A percentile compares a stretch with the other conserved stretches of the same genome.
These are phyloP conservation scores for Corella eumyota DNA, from an alignment of 23 tunicate species.

Conservation along the genomic window DNA sequence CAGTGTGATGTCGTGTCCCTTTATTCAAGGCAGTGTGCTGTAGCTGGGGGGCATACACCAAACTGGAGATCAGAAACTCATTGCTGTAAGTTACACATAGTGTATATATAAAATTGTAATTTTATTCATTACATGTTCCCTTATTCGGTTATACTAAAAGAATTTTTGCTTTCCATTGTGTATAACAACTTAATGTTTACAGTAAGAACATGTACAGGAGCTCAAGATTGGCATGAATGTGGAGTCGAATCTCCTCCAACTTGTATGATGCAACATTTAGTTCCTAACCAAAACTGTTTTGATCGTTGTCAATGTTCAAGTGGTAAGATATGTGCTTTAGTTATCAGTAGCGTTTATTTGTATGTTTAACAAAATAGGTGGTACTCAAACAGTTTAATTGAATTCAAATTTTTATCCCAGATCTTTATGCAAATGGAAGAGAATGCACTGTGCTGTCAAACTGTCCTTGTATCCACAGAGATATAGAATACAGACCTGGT, in stretches of 20 bases:
- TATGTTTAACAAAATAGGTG: background rate
- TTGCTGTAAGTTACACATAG: constrained; percentile 63
- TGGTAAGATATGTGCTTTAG: constrained; percentile 12
- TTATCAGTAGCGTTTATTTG: background rate
- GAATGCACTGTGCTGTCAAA: constrained; percentile 18
- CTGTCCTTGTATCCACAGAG: constrained; percentile 56
- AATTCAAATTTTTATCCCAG: constrained; percentile 2
- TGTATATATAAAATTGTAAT: too few relatives aligned
- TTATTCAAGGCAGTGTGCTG: constrained; percentile 39
- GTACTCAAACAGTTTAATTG: background rate
- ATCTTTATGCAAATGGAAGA: constrained; percentile 14
- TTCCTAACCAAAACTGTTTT: constrained; percentile 26
- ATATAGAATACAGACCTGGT: constrained; percentile 31
- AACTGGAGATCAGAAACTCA: constrained; percentile 26
- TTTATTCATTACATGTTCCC: too few relatives aligned
- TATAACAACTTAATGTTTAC: too few relatives aligned
- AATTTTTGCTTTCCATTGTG: too few relatives aligned
- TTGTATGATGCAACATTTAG: constrained; percentile 21
- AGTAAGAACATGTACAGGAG: constrained; percentile 22
- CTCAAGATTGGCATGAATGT: constrained; percentile 45
- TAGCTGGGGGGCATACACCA: constrained; percentile 27
- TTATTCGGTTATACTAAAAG: too few relatives aligned
- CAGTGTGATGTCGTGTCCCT: constrained; percentile 27
- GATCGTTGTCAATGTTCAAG: constrained; percentile 45
- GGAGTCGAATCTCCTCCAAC: constrained; percentile 52